These are phyloP conservation scores for Aphelenchoides fujianensis DNA, from an alignment of 1,140 invertebrate genomes.

Conservation along the genomic window DNA sequence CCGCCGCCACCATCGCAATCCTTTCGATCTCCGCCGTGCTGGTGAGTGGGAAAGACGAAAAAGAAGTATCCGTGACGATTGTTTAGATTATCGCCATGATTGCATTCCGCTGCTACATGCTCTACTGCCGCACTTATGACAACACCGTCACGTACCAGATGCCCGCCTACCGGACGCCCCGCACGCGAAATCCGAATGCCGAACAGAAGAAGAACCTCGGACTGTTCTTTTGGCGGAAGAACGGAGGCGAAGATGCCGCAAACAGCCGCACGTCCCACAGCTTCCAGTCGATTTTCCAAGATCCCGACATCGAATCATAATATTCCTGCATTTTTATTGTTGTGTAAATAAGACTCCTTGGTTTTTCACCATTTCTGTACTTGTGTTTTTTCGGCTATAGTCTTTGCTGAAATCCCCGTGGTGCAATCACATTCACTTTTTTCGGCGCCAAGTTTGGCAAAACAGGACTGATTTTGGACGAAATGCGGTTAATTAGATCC, in stretches of 20 bases:
- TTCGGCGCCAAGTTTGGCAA: too few species aligned
- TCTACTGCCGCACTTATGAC: slow-evolving; percentile 11
- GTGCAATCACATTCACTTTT: too few species aligned
- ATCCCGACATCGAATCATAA: slow-evolving; percentile 7
- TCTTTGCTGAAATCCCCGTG: too few species aligned
- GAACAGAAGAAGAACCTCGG: neutral
- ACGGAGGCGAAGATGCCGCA: neutral
- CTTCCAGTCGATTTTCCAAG: slow-evolving; percentile 5
- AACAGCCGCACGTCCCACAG: neutral
- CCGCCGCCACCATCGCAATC: neutral
- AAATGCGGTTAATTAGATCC: too few species aligned
- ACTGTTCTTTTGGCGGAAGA: slow-evolving; percentile 7
- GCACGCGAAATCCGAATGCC: neutral
- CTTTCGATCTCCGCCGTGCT: neutral
- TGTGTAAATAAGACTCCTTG: too few species aligned
- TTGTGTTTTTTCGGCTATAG: too few species aligned
- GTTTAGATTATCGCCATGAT: slow-evolving; percentile 2
- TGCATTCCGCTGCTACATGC: slow-evolving; percentile 14
- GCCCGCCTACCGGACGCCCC: neutral
- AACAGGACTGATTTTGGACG: too few species aligned
- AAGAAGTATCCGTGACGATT: too few species aligned
- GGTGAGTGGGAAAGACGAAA: neutral
- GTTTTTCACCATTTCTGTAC: too few species aligned
- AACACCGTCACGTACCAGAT: slow-evolving; percentile 16
- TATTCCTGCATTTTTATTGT: too few species aligned